phyloP scores from a whole-genome alignment of 2,797 vertebrate genomes.

The Mareca penelope region DNA sequence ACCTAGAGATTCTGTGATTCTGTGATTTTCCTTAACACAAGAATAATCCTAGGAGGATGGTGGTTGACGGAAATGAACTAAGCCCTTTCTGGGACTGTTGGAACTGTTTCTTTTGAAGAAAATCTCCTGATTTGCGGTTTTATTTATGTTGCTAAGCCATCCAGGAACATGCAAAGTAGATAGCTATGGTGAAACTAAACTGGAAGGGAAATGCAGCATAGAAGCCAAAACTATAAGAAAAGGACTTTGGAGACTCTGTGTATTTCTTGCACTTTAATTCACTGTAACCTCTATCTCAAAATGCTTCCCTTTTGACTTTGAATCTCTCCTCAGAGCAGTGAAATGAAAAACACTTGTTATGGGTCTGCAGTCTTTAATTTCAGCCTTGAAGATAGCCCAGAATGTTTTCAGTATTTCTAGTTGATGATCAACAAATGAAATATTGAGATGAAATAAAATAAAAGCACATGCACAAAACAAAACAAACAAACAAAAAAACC shows the following conservation, averaged over 20 bases:
- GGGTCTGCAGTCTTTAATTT: background rate
- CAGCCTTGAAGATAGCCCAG: background rate
- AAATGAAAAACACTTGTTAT: background rate
- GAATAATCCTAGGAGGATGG: background rate
- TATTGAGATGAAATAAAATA: background rate
- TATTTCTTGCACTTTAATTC: background rate
- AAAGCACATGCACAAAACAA: background rate
- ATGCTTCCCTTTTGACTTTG: background rate
- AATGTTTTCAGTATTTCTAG: background rate
- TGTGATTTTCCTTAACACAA: background rate
- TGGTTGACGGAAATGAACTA: accelerated
- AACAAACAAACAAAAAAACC: background rate
- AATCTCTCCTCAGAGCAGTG: background rate
- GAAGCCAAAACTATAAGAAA: background rate
- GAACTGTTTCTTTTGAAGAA: background rate
- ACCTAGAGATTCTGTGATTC: too few relatives aligned
- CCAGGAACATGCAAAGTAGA: background rate
- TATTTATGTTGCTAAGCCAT: background rate
- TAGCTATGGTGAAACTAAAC: background rate
- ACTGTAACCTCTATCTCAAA: background rate
- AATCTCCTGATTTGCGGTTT: background rate
- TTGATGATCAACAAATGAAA: background rate
- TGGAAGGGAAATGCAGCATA: background rate
- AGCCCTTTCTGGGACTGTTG: background rate
- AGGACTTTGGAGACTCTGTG: background rate